Conservation (phyloP, 2,797 vertebrate species). For the Aeoliscus strigatus region DNA sequence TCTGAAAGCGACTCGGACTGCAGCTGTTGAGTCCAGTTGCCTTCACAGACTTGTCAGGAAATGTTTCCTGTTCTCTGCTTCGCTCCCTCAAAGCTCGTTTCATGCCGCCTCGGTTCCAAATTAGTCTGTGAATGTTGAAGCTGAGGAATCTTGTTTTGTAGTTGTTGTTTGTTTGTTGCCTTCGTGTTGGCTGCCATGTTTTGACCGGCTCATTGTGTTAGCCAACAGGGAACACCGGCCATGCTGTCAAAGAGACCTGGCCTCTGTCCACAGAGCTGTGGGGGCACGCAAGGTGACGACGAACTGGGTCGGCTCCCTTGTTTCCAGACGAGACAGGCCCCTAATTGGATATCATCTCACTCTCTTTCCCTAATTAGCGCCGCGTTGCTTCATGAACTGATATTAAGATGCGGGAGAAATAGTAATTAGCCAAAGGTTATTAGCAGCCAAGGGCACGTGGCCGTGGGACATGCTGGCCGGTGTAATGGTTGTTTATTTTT, state of each 20-base stretch:
- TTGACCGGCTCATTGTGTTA: constrained; percentile 23
- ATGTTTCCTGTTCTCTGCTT: too few species aligned
- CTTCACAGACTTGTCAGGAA: too few species aligned
- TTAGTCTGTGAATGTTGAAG: too few species aligned
- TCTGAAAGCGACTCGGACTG: too few species aligned
- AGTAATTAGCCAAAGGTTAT: constrained; percentile 70
- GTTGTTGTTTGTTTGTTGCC: too few species aligned
- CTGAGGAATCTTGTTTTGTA: too few species aligned
- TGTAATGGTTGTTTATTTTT: constrained; percentile 49
- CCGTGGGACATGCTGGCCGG: constrained; percentile 50
- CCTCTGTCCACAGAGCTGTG: constrained; percentile 36
- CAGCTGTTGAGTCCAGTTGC: too few species aligned
- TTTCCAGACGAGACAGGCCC: constrained; percentile 50
- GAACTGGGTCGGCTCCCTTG: constrained; percentile 46
- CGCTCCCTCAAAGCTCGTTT: too few species aligned
- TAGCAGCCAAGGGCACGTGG: constrained; percentile 59
- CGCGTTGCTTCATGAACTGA: constrained; percentile 62
- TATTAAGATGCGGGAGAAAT: constrained; percentile 66
- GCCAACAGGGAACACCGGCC: constrained; percentile 24
- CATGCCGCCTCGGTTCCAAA: too few species aligned
- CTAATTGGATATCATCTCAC: constrained; percentile 70
- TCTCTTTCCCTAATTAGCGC: constrained; percentile 63
- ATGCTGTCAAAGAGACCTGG: constrained; percentile 29
- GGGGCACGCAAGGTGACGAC: constrained; percentile 56
- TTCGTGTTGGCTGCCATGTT: constrained; percentile 32